A percentile compares a stretch with the other conserved stretches of the same genome.
Conservation (phyloP, 2,888 invertebrate genomes). For the Tachina fera region DNA sequence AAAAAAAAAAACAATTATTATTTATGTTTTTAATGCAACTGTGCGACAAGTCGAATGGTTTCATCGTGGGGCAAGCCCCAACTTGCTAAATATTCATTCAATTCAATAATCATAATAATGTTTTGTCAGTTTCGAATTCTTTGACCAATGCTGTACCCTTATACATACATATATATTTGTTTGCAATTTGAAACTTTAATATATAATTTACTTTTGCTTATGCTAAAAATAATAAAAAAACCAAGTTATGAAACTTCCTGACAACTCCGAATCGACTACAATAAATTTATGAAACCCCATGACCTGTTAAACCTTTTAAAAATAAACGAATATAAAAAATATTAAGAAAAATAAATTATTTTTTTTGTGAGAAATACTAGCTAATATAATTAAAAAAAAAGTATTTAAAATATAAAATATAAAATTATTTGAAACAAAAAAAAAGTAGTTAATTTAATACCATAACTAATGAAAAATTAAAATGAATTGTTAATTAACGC, state of each 20-base stretch:
- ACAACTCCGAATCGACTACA: slow-evolving; percentile 62
- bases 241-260: slow-evolving; percentile 14
- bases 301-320: slow-evolving; percentile 62
- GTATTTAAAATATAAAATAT: slow-evolving; percentile 7
- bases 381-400: slow-evolving; percentile 37
- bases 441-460: slow-evolving; percentile 63
- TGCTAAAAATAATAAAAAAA: background rate
- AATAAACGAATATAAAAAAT: slow-evolving; percentile 17
- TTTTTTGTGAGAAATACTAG: slow-evolving; percentile 60
- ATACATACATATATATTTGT: too few relatives aligned
- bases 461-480: slow-evolving; percentile 43
- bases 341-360: slow-evolving; percentile 28
- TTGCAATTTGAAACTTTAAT: background rate
- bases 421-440: slow-evolving; percentile 44
- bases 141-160: too few relatives aligned
- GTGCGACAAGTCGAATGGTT: too few relatives aligned
- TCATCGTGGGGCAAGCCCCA: too few relatives aligned
- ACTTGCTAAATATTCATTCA: too few relatives aligned
- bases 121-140: too few relatives aligned
- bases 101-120: too few relatives aligned
- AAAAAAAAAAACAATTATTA: too few relatives aligned
- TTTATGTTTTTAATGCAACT: too few relatives aligned
- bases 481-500: slow-evolving; percentile 70
- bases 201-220: background rate
- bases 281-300: slow-evolving; percentile 64